Evolutionary conservation across 2,888 invertebrate species (phyloP).

Genomic region (Mantis religiosa): DNA sequence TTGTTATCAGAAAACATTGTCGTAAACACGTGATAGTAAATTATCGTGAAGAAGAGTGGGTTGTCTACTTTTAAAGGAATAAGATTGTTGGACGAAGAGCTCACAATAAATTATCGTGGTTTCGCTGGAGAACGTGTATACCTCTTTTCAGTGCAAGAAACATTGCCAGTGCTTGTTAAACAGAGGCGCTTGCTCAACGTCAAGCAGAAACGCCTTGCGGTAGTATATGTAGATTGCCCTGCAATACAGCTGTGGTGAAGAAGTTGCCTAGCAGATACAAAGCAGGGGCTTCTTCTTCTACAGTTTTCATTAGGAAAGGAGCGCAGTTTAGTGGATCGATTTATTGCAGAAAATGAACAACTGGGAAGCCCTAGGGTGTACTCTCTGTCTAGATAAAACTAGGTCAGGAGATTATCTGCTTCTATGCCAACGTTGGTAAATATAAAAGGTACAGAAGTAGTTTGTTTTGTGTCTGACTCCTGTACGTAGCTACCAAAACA

Average conservation of each 20-base stretch:
- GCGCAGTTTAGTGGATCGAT: neutral
- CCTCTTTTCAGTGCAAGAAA: neutral
- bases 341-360: neutral
- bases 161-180: neutral
- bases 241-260: neutral
- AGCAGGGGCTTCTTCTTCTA: neutral
- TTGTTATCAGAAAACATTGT: too few relatives aligned
- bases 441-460: too few relatives aligned
- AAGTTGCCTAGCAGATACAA: neutral
- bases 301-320: neutral
- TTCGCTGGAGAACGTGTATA: neutral
- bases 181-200: neutral
- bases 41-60: too few relatives aligned
- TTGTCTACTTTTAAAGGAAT: neutral
- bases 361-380: neutral
- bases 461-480: too few relatives aligned
- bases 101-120: neutral
- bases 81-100: neutral
- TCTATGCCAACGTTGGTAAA: too few relatives aligned
- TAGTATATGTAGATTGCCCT: neutral
- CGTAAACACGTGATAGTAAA: too few relatives aligned
- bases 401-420: too few relatives aligned
- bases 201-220: neutral
- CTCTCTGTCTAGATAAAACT: neutral
- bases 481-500: too few relatives aligned